Percentiles rank a stretch among this genome's conserved stretches.
These are phyloP conservation scores for Eleginops maclovinus DNA, from an alignment of 2,113 vertebrate species.

Conservation along the genomic window DNA sequence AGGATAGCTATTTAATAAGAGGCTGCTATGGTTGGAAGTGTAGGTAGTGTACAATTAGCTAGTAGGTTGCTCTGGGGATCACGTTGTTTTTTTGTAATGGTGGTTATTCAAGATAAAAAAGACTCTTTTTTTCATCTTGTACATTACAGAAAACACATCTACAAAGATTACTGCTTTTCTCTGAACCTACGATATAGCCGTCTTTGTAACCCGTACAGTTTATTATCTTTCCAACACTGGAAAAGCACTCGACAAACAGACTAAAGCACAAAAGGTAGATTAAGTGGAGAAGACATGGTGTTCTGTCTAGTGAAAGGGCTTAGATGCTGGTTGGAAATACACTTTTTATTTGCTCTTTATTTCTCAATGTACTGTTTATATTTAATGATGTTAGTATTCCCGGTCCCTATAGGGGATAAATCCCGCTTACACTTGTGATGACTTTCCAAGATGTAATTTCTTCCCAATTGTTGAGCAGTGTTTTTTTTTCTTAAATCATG, in stretches of 20 bases:
- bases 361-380: too few species aligned
- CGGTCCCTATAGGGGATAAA: too few species aligned
- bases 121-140: not conserved
- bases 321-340: not conserved
- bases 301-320: not conserved
- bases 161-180: not conserved
- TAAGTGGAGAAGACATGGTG: not conserved
- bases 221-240: not conserved
- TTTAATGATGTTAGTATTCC: too few species aligned
- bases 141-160: not conserved
- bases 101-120: not conserved
- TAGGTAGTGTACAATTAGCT: conserved; percentile 11
- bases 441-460: too few species aligned
- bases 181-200: not conserved
- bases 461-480: too few species aligned
- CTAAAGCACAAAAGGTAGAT: not conserved
- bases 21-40: conserved; percentile 20
- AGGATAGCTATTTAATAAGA: not conserved
- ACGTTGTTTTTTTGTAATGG: conserved; percentile 4
- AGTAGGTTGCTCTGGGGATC: not conserved
- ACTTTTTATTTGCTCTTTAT: not conserved
- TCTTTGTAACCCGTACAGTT: not conserved
- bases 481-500: too few species aligned
- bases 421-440: too few species aligned
- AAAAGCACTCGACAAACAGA: not conserved